A percentile compares a stretch with the other conserved stretches of the same genome.
Conservation (phyloP, 2,888 invertebrate genomes). For the Helobdella robusta region DNA sequence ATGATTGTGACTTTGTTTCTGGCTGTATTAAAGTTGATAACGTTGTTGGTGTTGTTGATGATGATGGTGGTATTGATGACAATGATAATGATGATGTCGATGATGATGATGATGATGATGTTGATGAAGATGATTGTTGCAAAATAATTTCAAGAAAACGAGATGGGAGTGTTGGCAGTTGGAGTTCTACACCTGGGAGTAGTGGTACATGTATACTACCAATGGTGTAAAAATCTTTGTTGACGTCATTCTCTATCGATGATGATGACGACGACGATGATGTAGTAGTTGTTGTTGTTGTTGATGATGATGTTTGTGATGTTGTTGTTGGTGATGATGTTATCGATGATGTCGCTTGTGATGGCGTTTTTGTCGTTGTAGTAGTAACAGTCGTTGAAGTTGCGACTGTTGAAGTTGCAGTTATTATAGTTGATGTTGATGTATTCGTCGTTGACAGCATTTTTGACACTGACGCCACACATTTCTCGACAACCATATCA, state of each 20-base stretch:
- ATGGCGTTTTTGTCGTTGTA: not conserved
- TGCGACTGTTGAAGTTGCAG: not conserved
- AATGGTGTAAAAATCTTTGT: not conserved
- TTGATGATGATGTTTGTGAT: too few species aligned
- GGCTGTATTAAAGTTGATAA: not conserved
- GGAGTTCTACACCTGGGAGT: not conserved
- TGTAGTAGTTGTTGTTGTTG: too few species aligned
- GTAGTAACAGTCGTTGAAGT: not conserved
- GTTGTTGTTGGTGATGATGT: not conserved
- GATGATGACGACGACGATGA: too few species aligned
- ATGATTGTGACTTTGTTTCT: not conserved
- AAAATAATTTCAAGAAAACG: too few species aligned
- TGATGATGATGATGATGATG: not conserved
- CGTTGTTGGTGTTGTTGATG: not conserved
- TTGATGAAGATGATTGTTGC: not conserved
- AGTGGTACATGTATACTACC: not conserved
- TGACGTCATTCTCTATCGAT: not conserved
- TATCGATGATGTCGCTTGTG: not conserved
- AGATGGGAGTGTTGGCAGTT: too few species aligned
- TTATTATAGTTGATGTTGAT: not conserved
- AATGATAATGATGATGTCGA: not conserved
- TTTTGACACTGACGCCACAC: too few species aligned
- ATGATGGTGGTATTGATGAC: not conserved
- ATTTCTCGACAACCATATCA: too few species aligned
- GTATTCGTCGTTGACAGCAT: slow-evolving; percentile 54